Evolutionary conservation across 1,140 invertebrate species (phyloP), one percentile per base, ranked within the genome.

Genomic region (Meloidogyne hapla): DNA sequence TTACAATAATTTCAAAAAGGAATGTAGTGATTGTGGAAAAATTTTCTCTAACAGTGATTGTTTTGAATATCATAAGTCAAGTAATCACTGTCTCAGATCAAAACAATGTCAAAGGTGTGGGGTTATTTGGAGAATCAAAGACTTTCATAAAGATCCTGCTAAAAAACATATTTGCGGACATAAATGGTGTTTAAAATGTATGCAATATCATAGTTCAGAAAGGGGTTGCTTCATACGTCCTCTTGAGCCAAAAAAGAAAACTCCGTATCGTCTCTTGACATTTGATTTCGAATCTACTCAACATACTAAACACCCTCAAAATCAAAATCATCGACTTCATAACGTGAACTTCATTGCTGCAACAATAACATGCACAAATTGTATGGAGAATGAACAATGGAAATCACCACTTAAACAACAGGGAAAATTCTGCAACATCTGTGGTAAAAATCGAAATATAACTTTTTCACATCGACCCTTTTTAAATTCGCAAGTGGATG

Each of bases 271-370:
- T 21, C 9, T 68, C 4, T 6, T 68, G 2, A 42, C 21, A 10
- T 68, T 9, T 9, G 66, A 68, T 68, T 68, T 33, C 10, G 66
- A 68, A 42, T 40, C 66, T n/a, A 68, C 66, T 18, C 66, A 28
- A 23, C 38, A 68, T 26, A 26, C 25, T 0, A 33, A 1, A n/a
- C 33, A 40, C 2, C 8, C 25, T 0, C 21, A 42, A 5, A n/a
- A 28, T 6, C 65, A 28, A 21, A 38, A 23, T 2, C 25, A 42
- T 2, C 21, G 66, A 18, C 9, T 68, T n/a, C 66, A 68, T 21
- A 25, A 9, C 9, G 66, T 26, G 2, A 68, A 68, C 23, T 68
- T 68, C 21, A 10, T 68, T 2, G 38, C 66, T 9, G 66, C 66
- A 68, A n/a, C n/a, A 8, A 42, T 26, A n/a, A 26, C 23, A 8